Conservation (phyloP, 2,888 invertebrate genomes). For the Antitype chi region DNA sequence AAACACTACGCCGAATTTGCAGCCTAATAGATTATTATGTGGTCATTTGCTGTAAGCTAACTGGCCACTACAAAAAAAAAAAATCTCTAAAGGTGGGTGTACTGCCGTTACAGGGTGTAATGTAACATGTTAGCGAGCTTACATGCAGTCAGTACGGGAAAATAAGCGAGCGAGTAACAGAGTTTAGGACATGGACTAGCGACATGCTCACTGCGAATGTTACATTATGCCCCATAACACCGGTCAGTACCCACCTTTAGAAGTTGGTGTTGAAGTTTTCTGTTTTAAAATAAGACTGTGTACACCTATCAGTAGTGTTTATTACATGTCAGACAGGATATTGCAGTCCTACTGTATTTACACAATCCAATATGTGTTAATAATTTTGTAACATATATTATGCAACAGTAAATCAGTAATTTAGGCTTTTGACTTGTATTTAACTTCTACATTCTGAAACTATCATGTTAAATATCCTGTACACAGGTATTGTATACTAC, state of each 20-base stretch:
- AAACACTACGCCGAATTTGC: not conserved
- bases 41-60: not conserved
- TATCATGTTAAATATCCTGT: slow-evolving; percentile 27
- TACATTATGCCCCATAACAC: no score
- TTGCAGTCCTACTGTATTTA: not conserved
- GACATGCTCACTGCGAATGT: no score
- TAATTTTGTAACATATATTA: slow-evolving; percentile 10
- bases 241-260: not conserved
- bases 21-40: slow-evolving; percentile 5
- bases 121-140: no score
- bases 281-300: not conserved
- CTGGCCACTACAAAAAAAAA: not conserved
- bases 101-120: no score
- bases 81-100: not conserved
- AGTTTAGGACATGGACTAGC: no score
- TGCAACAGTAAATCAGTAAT: not conserved
- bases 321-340: not conserved
- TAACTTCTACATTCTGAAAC: slow-evolving; percentile 7
- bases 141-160: no score
- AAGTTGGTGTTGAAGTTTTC: not conserved
- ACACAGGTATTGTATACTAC: slow-evolving; percentile 8
- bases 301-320: not conserved
- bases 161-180: no score
- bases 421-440: not conserved
- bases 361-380: not conserved